Base-by-base conservation (phyloP, 2,113 vertebrate species). In the Charadrius vociferus region DNA sequence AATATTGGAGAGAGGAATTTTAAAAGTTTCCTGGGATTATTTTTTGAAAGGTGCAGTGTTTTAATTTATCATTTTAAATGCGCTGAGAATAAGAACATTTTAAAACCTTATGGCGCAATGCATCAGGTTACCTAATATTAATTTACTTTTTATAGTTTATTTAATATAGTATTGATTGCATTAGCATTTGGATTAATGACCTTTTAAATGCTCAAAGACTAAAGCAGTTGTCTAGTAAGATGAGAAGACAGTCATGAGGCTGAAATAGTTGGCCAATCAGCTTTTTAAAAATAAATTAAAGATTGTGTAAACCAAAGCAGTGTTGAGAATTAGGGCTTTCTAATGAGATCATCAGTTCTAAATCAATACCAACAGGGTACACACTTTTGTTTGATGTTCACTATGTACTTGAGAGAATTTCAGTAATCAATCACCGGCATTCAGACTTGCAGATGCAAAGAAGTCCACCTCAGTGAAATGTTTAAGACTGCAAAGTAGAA, bases 141-240 rank as follows among this genome's bases (percentile, higher is more conserved):
- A 98, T 98, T 98, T 97, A 86, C 36, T 85, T 98, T 98, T 98
- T 91, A 97, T 97, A 97, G 94, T 96, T 98, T 96, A 95, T 97
- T 95, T 98, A 97, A 97, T 97, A 97, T 88, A 67, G 12, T 98
- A 98, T 98, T 97, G 96, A 98, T 98, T 97, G 75, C 89, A 97
- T 98, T 97, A 98, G 78, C 94, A 98, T 98, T 97, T 98, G 91
- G 92, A 98, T 98, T 98, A 98, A 98, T 97, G 95, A 93, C 56
- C 84, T 97, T 98, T 97, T 97, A 97, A 98, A 97, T 95, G 87
- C 61, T 86, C 68, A 95, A 87, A 93, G 89, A 95, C 80, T 92
- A 90, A 97, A 96, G 66, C 36, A 95, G 70, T 58, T 80, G 70
- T 94, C 78, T 96, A 20, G 3, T 79, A 93, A 91, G 65, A 86